Percentiles rank a stretch among this genome's conserved stretches.
phyloP scores from a whole-genome alignment of 1,140 invertebrate genomes.

The Aphelenchoides fujianensis region DNA sequence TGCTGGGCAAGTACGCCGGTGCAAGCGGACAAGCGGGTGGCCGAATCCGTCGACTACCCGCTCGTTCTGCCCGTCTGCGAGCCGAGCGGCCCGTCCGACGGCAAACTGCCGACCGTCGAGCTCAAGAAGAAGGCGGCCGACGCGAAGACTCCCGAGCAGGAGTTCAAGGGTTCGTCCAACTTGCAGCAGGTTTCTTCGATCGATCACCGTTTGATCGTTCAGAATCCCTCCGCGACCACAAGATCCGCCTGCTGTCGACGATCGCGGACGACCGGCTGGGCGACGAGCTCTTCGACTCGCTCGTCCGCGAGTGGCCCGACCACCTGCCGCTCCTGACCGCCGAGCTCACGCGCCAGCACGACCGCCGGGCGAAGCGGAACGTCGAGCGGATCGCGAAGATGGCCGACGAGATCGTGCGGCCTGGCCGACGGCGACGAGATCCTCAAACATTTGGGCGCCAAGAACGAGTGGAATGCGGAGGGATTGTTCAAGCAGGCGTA shows the following conservation, averaged over 20 bases:
- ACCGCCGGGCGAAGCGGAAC: conserved; percentile 47
- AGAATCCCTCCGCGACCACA: conserved; percentile 75
- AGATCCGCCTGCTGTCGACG: conserved; percentile 75
- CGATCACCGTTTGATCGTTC: conserved; percentile 28
- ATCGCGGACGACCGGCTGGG: conserved; percentile 64
- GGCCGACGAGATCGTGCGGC: conserved; percentile 74
- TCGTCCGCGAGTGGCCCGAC: conserved; percentile 71
- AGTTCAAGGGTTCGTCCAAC: conserved; percentile 30
- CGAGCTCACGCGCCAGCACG: conserved; percentile 72
- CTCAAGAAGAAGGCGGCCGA: conserved; percentile 31
- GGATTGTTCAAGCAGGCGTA: conserved; percentile 46
- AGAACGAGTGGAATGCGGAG: conserved; percentile 31
- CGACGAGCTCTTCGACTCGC: conserved; percentile 71
- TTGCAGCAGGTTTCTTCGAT: too few relatives aligned
- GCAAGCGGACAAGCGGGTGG: conserved; percentile 67
- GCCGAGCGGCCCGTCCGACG: conserved; percentile 26
- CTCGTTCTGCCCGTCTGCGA: neutral
- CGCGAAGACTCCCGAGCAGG: conserved; percentile 20
- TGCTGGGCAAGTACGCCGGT: conserved; percentile 74
- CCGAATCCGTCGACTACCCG: neutral
- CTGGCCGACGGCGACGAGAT: conserved; percentile 74
- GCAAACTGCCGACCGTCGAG: conserved; percentile 37
- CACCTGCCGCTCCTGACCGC: conserved; percentile 72
- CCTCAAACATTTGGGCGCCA: conserved; percentile 62
- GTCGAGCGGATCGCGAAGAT: conserved; percentile 68